Evolutionary conservation across 1,140 invertebrate genomes (phyloP), one percentile per base, ranked within the genome.

Genomic region (Amphibalanus amphitrite): DNA sequence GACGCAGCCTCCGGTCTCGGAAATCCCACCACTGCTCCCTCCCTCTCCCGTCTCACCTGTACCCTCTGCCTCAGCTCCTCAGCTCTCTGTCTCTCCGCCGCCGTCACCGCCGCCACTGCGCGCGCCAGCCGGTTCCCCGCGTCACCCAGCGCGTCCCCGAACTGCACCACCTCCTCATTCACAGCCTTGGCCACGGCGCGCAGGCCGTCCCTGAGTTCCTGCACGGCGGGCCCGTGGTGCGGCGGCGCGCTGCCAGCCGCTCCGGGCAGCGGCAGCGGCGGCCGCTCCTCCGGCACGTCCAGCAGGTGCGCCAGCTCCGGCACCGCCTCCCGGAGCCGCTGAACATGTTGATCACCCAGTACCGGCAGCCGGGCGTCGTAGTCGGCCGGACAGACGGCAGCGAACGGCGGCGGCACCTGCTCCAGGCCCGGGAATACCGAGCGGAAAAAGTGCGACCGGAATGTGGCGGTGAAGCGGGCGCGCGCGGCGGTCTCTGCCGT

Each of bases 381-480:
- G 17, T 83, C 80, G 0, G 85, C 81, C 0, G 91, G 90, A 30
- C 89, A 84, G 76, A 90, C 85, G 0, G 88, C 91, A 1, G 91
- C 93, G 80, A 91, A 96, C 0, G 86, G 79, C 0, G 93, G 90
- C 8, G 93, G 92, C 47, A 87, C 81, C 76, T 95, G 92, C 69
- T 90, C 87, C 80, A 96, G 85, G 0, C 94, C 94, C 3, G 90
- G 89, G 78, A 97, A 97, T 29, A 97, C 79, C 26, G 84, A 84
- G 71, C 86, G 87, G 0, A 97, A 79, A 78, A 97, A 97, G 79
- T 97, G 93, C 0, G 88, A 89, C 23, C 92, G 88, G 77, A 93
- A 90, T 74, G 86, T 82, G 0, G 78, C 77, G 72, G 87, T 85
- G 78, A 95, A 95, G 1, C 88, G 85, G 73, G 86, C 84, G 28